Conservation (phyloP, 2,113 vertebrate species). For the Pelodiscus sinensis region DNA sequence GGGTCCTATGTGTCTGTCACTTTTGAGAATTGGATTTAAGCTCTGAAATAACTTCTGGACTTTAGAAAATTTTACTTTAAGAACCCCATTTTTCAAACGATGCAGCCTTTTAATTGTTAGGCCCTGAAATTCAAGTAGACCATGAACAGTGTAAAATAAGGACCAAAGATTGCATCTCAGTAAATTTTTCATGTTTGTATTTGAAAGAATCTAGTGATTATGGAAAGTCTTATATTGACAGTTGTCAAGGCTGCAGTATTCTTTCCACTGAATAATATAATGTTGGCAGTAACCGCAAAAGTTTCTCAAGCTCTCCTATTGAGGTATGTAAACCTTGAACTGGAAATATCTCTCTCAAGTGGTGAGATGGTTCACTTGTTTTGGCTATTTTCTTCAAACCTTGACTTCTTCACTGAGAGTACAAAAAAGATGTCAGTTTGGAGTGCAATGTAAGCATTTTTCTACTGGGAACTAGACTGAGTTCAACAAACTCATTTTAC, state of each 20-base stretch:
- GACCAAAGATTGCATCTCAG: background rate
- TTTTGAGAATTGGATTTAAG: background rate
- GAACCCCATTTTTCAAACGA: background rate
- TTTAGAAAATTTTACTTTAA: background rate
- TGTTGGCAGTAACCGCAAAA: background rate
- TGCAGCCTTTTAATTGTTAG: background rate
- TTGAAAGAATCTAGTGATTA: background rate
- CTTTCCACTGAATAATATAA: constrained; percentile 10
- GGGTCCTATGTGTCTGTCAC: background rate
- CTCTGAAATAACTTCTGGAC: background rate
- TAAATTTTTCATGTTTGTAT: background rate
- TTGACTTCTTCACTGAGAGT: background rate
- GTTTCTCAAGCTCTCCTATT: background rate
- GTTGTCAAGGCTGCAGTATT: background rate
- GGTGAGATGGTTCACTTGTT: background rate
- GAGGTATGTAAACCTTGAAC: background rate
- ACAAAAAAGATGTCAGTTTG: background rate
- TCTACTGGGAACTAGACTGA: background rate
- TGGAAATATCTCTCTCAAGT: background rate
- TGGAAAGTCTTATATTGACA: constrained; percentile 8
- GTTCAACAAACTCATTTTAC: background rate
- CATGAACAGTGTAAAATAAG: constrained; percentile 12
- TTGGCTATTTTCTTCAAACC: background rate
- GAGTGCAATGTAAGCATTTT: background rate
- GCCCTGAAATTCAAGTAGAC: background rate